Evolutionary conservation across 1,140 invertebrate species (phyloP), one percentile per base, ranked within the genome.

Genomic region (Danaus melanippus): DNA sequence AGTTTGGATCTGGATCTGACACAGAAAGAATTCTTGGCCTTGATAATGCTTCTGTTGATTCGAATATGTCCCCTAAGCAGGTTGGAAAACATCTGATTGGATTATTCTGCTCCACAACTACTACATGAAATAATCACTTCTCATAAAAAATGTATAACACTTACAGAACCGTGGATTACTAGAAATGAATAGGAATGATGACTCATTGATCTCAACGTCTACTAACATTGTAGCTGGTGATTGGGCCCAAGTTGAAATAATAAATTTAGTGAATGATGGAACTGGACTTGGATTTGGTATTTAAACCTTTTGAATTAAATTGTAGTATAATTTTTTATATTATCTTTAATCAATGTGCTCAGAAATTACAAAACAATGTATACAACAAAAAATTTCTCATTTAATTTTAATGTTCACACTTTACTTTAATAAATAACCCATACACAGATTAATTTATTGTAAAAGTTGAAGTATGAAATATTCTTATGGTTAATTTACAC

Each of bases 201-300:
- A 91, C 56, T 93, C 93, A 12, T 91, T 93, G 70, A 89, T 90
- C 65, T 92, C 92, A 62, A 93, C 60, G 8, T 80, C 79, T 32
- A 74, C 76, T 21, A 86, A 95, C 84, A 90, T 92, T 85, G 93
- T 96, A 74, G 92, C 92, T 71, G 95, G 95, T 64, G 96, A 98
- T 87, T 98, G 96, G 95, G 96, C 95, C 17, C 96, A 98, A 88
- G 94, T 98, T 67, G 97, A 98, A 90, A 94, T 96, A 56, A 97
- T 98, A 66, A 96, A 98, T 76, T 88, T 98, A 52, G 92, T 97
- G 17, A 98, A 98, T 86, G 96, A 98, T 91, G 96, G 96, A 32
- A 95, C 95, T 66, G 97, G 97, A 41, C 90, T 98, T 69, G 98
- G 97, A 43, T 99, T 99, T 88, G 98, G 97, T 66, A 77, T 70